Evolutionary conservation across 2,797 vertebrate species (phyloP).

Genomic region (Denticeps clupeoides): DNA sequence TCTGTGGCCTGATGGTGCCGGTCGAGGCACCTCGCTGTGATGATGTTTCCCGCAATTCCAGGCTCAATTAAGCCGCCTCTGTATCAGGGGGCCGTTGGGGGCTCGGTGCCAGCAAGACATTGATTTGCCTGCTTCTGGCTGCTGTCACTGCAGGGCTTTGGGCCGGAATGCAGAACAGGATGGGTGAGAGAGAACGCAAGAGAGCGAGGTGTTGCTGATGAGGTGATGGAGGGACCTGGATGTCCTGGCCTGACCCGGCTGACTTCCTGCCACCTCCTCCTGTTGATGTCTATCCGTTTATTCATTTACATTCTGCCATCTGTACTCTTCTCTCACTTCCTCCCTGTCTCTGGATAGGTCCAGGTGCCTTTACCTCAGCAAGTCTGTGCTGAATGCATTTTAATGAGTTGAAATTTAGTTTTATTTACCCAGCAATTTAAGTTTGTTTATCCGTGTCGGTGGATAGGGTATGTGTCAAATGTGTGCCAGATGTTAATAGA

Average conservation of each 20-base stretch:
- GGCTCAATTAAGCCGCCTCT: conserved; percentile 24
- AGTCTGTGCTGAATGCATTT: not conserved
- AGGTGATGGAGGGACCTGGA: not conserved
- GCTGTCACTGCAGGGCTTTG: not conserved
- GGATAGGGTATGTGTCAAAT: not conserved
- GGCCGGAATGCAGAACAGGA: not conserved
- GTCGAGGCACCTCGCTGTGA: conserved; percentile 6
- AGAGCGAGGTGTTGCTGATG: not conserved
- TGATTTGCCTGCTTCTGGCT: not conserved
- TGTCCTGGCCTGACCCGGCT: not conserved
- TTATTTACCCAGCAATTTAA: too few relatives aligned
- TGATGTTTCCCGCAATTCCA: conserved; percentile 30
- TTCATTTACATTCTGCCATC: too few relatives aligned
- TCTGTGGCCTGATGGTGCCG: too few relatives aligned
- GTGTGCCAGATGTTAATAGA: too few relatives aligned
- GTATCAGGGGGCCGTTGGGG: not conserved
- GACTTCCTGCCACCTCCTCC: not conserved
- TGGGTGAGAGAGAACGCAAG: not conserved
- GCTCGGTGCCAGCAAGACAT: not conserved
- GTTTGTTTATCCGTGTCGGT: not conserved
- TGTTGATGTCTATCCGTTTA: too few relatives aligned
- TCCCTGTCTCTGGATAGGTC: too few relatives aligned
- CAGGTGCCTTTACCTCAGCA: not conserved
- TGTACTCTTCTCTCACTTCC: too few relatives aligned
- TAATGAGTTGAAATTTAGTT: not conserved